Evolutionary conservation across 1,140 invertebrate genomes (phyloP), one percentile per base, ranked within the genome.

Genomic region (Muscidifurax raptorellus): DNA sequence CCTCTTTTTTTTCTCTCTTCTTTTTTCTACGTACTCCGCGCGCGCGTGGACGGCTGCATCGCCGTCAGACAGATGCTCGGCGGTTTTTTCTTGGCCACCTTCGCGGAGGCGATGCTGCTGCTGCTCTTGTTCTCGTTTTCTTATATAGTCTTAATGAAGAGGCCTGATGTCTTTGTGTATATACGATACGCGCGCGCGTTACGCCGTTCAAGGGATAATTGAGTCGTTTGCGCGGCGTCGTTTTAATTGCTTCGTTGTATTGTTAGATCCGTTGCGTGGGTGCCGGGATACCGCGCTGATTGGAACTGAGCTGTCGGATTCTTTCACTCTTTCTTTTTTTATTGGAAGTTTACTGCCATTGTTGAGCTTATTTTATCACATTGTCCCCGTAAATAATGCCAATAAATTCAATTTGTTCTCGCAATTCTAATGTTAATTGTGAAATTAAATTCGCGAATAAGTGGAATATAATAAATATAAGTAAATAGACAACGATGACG

Each of bases 101-200:
- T 59, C 52, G 52, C 18, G 52, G 22, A 59, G 52, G 5, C 12
- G 15, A 18, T 36, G 1, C 25, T 77, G 18, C 36, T 1, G 2
- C 22, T n/a, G 1, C 25, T 30, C 44, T 36, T 67, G 1, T 44
- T 40, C 59, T 22, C 71, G 18, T 83, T 13, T 66, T 76, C 64
- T 47, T 59, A 82, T 1, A n/a, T n/a, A n/a, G n/a, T 77, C 69
- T 83, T 77, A 77, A 83, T 83, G 75, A 83, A 69, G 59, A 47
- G 15, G 15, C 32, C 32, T 0, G 47, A n/a, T n/a, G n/a, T n/a
- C n/a, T n/a, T n/a, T n/a, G n/a, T n/a, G n/a, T n/a, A n/a, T n/a
- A n/a, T 47, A 18, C 22, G 9, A 59, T n/a, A 52, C n/a, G 66
- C 25, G 12, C 28, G 28, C 12, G 13, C 28, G n/a, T 74, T 59